Evolutionary conservation across 1,140 invertebrate genomes (phyloP).

Genomic region (Halesus radiatus): DNA sequence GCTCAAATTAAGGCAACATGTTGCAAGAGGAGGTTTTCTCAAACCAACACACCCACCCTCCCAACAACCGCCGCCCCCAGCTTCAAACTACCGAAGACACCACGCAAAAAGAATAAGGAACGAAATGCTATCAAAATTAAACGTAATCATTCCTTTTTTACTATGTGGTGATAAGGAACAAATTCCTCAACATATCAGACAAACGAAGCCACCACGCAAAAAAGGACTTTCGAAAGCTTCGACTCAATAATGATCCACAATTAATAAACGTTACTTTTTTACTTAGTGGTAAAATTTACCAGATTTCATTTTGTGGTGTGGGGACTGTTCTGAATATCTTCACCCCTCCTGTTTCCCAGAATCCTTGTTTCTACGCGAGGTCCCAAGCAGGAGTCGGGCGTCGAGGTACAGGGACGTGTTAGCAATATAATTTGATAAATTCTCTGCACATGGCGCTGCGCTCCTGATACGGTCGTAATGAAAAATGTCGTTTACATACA

Average conservation of each 20-base stretch:
- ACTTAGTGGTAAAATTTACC: neutral
- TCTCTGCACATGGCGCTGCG: constrained; percentile 50
- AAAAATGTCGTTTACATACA: constrained; percentile 39
- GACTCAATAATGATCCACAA: too few species aligned
- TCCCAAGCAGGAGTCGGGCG: neutral
- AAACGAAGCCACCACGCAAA: too few species aligned
- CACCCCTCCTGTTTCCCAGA: neutral
- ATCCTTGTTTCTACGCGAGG: neutral
- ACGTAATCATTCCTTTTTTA: neutral
- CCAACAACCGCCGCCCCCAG: neutral
- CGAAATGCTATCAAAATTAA: neutral
- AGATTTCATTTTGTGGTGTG: neutral
- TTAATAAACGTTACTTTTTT: neutral
- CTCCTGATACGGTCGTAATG: constrained; percentile 45
- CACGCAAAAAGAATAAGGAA: neutral
- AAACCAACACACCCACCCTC: neutral
- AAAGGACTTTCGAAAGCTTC: too few species aligned
- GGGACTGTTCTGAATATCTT: neutral
- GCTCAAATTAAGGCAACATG: constrained; percentile 55
- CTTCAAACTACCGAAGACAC: neutral
- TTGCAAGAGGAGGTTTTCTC: constrained; percentile 46
- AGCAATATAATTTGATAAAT: constrained; percentile 53
- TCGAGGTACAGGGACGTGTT: constrained; percentile 27
- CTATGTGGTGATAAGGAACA: neutral
- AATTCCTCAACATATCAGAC: neutral